phyloP scores from a whole-genome alignment of 2,797 vertebrate species.

The Ceryle rudis region DNA sequence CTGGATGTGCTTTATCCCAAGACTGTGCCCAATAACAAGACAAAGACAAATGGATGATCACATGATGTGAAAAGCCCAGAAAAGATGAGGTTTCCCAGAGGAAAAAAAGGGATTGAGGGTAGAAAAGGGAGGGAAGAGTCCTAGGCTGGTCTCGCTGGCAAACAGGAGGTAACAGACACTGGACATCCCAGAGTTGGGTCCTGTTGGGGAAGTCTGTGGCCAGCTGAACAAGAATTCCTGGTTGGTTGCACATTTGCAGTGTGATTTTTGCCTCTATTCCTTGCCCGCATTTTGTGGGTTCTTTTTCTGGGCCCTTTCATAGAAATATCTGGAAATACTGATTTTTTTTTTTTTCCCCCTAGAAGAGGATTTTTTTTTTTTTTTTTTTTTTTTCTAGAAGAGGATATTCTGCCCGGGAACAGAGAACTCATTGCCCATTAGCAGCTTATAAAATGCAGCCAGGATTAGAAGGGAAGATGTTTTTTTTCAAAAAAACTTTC shows the following conservation, averaged over 20 bases:
- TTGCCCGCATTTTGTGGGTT: not conserved
- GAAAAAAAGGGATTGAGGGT: not conserved
- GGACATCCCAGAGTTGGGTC: not conserved
- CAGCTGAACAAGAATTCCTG: not conserved
- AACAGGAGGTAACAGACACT: not conserved
- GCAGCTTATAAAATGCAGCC: not conserved
- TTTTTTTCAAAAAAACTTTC: not conserved
- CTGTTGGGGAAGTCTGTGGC: not conserved
- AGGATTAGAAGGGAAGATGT: not conserved
- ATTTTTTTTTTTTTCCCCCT: too few relatives aligned
- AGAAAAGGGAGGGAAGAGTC: not conserved
- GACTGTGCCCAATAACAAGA: fast-evolving
- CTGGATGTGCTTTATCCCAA: not conserved
- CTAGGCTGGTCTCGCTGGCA: fast-evolving
- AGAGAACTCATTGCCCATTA: fast-evolving
- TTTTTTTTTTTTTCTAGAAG: too few relatives aligned
- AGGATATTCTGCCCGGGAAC: not conserved
- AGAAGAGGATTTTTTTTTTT: not conserved
- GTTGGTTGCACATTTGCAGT: not conserved
- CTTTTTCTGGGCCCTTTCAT: not conserved
- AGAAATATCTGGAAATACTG: not conserved
- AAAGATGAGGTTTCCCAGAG: not conserved
- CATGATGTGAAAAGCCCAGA: not conserved
- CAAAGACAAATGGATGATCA: not conserved
- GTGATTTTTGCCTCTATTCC: not conserved